Conservation (phyloP, 2,113 vertebrate species). For the Xenus cinereus region DNA sequence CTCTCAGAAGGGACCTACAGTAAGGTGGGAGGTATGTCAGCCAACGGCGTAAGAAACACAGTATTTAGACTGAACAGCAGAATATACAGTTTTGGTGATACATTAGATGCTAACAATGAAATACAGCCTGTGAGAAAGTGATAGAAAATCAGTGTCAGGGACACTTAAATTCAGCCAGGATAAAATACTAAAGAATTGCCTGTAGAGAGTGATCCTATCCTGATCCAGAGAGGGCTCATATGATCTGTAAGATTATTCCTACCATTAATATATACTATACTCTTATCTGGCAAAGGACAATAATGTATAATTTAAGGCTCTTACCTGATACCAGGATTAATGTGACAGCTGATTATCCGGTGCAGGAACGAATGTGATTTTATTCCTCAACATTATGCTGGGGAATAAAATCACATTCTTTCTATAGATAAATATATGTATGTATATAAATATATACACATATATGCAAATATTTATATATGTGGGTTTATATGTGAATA, state of each 20-base stretch:
- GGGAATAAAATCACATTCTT: background rate
- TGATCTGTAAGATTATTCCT: constrained; percentile 8
- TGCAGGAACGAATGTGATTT: background rate
- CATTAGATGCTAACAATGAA: background rate
- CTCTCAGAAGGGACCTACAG: background rate
- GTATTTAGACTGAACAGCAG: background rate
- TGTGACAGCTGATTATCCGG: constrained; percentile 1
- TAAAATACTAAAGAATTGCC: background rate
- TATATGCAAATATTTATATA: background rate
- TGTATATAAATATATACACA: background rate
- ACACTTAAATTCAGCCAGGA: background rate
- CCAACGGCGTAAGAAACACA: background rate
- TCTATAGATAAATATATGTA: background rate
- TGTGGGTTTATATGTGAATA: background rate
- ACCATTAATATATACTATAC: background rate
- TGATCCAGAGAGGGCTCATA: background rate
- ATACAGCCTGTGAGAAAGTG: background rate
- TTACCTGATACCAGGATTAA: constrained; percentile 21
- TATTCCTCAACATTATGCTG: background rate
- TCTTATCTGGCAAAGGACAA: background rate
- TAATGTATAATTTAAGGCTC: constrained; percentile 36
- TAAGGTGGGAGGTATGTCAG: background rate
- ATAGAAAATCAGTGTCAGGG: background rate
- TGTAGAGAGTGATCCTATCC: background rate
- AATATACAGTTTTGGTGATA: background rate